phyloP scores from a whole-genome alignment of 2,797 vertebrate genomes.

The Graptemys geographica region DNA sequence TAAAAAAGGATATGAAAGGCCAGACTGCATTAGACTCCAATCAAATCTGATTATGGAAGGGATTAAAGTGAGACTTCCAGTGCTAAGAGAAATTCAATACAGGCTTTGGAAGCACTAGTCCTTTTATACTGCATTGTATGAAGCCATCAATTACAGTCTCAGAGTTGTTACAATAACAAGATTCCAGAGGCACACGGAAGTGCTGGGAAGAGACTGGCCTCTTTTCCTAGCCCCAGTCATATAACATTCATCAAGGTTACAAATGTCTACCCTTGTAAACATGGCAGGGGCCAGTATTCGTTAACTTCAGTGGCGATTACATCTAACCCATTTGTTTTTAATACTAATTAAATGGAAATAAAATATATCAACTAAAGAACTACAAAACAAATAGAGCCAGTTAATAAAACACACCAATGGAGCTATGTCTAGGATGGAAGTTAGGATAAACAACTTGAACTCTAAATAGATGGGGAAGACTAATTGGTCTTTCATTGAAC shows the following conservation, averaged over 20 bases:
- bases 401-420: not conserved
- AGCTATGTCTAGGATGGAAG: not conserved
- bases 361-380: not conserved
- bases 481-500: not conserved
- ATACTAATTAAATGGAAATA: not conserved
- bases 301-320: not conserved
- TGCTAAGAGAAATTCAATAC: not conserved
- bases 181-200: not conserved
- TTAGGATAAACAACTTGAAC: not conserved
- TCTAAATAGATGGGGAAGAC: not conserved
- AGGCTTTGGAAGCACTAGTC: slow-evolving; percentile 29
- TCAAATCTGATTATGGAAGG: not conserved
- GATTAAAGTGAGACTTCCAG: slow-evolving; percentile 25
- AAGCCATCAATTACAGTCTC: not conserved
- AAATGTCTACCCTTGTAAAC: not conserved
- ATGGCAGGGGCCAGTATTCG: not conserved
- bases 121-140: not conserved
- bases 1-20: slow-evolving; percentile 46
- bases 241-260: not conserved
- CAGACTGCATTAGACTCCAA: not conserved
- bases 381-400: not conserved
- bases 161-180: not conserved
- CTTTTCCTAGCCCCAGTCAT: not conserved
- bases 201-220: not conserved
- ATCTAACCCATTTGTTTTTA: not conserved